These are phyloP conservation scores for Agrypnia vestita DNA, from an alignment of 1,140 invertebrate species.

Conservation along the genomic window DNA sequence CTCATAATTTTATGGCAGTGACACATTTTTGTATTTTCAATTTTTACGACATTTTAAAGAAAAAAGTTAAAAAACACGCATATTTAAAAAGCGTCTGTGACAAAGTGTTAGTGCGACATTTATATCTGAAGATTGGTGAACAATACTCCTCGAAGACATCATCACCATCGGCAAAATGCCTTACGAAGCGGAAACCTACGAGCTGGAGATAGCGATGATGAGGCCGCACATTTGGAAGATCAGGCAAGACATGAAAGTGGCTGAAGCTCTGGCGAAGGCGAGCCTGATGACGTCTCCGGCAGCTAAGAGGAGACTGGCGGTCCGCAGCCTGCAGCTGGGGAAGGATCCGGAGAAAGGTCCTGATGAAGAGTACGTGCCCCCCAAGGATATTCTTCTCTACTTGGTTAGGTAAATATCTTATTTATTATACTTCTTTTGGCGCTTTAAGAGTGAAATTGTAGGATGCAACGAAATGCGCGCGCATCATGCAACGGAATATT, in stretches of 20 bases:
- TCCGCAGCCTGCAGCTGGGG: conserved; percentile 71
- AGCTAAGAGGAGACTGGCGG: conserved; percentile 72
- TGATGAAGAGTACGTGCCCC: conserved; percentile 73
- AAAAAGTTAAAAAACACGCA: too few relatives aligned
- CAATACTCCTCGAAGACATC: too few relatives aligned
- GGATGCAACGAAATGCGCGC: too few relatives aligned
- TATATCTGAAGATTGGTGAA: too few relatives aligned
- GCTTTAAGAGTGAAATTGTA: too few relatives aligned
- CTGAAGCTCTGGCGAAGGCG: conserved; percentile 75
- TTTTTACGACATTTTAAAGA: too few relatives aligned
- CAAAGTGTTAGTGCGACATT: too few relatives aligned
- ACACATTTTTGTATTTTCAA: too few relatives aligned
- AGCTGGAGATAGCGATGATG: conserved; percentile 48
- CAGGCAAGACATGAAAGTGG: conserved; percentile 72
- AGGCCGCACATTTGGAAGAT: conserved; percentile 48
- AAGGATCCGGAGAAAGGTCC: conserved; percentile 38
- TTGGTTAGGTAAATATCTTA: conserved; percentile 74
- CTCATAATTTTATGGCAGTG: too few relatives aligned
- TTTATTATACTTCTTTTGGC: too few relatives aligned
- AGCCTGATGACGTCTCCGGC: conserved; percentile 74
- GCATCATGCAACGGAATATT: too few relatives aligned
- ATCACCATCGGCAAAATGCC: neutral
- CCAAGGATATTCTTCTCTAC: conserved; percentile 76
- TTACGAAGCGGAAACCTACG: conserved; percentile 15
- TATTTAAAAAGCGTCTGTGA: too few relatives aligned